phyloP scores from a whole-genome alignment of 2,797 vertebrate genomes.

The Muscicapa comitata region DNA sequence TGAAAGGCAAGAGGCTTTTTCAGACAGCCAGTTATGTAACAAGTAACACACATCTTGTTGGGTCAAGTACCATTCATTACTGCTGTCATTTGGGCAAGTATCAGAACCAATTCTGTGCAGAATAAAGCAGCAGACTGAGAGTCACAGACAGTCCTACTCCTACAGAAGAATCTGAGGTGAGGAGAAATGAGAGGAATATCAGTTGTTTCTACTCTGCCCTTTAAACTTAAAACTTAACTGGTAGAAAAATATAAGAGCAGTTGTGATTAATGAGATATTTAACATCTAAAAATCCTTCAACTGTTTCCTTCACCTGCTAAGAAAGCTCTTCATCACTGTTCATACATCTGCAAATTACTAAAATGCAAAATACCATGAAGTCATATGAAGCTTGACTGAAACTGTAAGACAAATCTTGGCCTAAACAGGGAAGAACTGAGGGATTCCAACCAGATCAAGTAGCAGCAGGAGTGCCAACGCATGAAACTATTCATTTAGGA shows the following conservation, averaged over 20 bases:
- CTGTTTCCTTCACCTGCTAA: not conserved
- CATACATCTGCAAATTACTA: not conserved
- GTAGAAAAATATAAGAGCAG: not conserved
- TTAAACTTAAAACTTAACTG: not conserved
- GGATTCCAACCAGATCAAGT: not conserved
- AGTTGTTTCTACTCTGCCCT: not conserved
- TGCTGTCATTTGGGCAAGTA: not conserved
- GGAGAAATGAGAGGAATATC: not conserved
- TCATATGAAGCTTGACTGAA: not conserved
- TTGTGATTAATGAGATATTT: not conserved
- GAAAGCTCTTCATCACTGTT: not conserved
- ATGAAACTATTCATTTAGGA: not conserved
- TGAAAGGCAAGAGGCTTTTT: not conserved
- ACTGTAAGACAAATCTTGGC: not conserved
- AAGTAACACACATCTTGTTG: not conserved
- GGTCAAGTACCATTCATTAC: not conserved
- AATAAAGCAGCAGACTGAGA: not conserved
- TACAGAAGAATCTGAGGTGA: not conserved
- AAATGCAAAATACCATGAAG: not conserved
- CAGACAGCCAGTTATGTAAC: not conserved
- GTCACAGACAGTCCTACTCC: not conserved
- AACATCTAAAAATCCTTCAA: not conserved
- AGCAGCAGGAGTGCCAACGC: not conserved
- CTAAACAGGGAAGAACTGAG: not conserved
- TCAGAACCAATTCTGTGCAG: not conserved